Conservation (phyloP, 2,888 invertebrate genomes). For the Cheilosia impressa region DNA sequence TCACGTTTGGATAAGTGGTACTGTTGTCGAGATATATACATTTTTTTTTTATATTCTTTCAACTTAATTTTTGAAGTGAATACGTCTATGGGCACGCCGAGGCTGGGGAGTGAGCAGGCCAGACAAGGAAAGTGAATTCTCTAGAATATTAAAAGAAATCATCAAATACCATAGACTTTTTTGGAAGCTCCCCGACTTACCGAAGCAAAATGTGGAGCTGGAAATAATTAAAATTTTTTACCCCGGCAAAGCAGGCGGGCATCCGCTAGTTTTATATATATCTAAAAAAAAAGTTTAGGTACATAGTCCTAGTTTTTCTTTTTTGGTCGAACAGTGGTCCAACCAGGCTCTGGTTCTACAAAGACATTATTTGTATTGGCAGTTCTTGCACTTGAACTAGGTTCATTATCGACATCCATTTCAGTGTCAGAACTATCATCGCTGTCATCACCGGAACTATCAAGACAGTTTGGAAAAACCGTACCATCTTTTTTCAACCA, state of each 20-base stretch:
- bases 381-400: constrained; percentile 73
- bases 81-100: no score
- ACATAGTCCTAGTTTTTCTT: constrained; percentile 80
- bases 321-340: constrained; percentile 87
- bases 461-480: constrained; percentile 80
- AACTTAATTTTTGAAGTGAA: no score
- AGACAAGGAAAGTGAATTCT: no score
- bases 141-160: no score
- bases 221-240: background rate
- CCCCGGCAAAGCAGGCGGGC: background rate
- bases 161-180: no score
- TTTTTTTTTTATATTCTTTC: no score
- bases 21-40: no score
- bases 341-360: constrained; percentile 86
- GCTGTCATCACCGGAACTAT: constrained; percentile 83
- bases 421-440: constrained; percentile 79
- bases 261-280: background rate
- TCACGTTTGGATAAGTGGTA: no score
- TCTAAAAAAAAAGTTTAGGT: background rate
- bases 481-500: constrained; percentile 85
- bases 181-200: no score
- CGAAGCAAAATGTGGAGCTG: background rate
- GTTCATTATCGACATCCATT: constrained; percentile 80
- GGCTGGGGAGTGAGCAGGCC: no score
- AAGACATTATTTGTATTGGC: constrained; percentile 77